Evolutionary conservation across 2,888 invertebrate species (phyloP), one percentile per base, ranked within the genome.

Genomic region (Oasisia sp.): DNA sequence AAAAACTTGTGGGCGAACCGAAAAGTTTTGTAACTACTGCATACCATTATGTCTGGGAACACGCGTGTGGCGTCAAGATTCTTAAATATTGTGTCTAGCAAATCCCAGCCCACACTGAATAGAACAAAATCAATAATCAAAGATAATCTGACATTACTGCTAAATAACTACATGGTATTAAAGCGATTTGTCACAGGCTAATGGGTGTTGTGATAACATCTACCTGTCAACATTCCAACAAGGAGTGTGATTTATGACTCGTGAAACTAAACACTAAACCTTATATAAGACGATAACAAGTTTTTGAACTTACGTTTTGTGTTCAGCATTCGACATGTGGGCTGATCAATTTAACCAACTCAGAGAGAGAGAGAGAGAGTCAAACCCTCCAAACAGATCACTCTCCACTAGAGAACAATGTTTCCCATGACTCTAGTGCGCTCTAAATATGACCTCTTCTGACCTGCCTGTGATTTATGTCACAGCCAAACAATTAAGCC

Each of bases 101-200:
- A 74, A 74, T 19, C 27, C 27, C 74, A 74, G 74, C 27, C n/a
- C 74, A 74, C n/a, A 74, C 19, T 27, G 27, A 74, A 74, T 19
- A 74, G 27, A 74, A 74, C 74, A 74, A 74, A n/a, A 74, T 74
- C 74, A 74, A 74, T 74, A 74, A 74, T 74, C 74, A 74, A 74
- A 74, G 74, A 74, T 74, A 74, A 74, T 74, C 74, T 19, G 74
- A 74, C 74, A 74, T 74, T 74, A 74, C 74, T 74, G 74, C 74
- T 74, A 74, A 74, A 74, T 74, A 74, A 74, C 74, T 27, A 74
- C 74, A 74, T 74, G n/a, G 27, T n/a, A 74, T 74, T 74, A 74
- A 74, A 3, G 27, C 27, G n/a, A 74, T 74, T 27, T 74, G 74
- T 74, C 19, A n/a, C 74, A 74, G 4, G 74, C 27, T 74, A 74